A percentile compares a stretch with the other conserved stretches of the same genome.
Conservation (phyloP, 2,888 invertebrate species). For the Ferrisia virgata region DNA sequence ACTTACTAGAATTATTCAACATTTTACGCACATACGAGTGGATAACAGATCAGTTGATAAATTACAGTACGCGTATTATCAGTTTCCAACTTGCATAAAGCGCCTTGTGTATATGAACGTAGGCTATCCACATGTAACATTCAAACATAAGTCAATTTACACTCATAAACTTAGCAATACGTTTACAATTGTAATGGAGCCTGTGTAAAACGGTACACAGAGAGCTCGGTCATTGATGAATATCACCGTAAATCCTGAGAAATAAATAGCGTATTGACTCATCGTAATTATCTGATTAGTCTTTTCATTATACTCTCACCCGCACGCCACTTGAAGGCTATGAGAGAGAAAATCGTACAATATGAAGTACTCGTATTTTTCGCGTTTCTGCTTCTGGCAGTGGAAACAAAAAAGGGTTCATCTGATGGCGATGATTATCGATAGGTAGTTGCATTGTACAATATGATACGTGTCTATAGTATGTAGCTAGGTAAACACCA, state of each 20-base stretch:
- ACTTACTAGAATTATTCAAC: too few species aligned
- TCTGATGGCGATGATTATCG: neutral
- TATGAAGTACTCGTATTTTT: neutral
- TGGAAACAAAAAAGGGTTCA: neutral
- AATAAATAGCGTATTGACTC: slow-evolving; percentile 13
- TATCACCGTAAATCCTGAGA: neutral
- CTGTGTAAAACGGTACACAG: neutral
- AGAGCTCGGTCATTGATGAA: slow-evolving; percentile 1
- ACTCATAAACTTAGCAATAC: neutral
- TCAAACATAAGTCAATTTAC: too few species aligned
- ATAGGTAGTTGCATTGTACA: neutral
- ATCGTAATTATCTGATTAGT: slow-evolving; percentile 23
- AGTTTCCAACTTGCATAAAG: too few species aligned
- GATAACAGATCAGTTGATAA: too few species aligned
- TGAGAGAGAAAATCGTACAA: neutral
- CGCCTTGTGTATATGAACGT: too few species aligned
- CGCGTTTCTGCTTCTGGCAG: neutral
- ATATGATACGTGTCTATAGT: neutral
- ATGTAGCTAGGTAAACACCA: neutral
- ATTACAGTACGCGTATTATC: too few species aligned
- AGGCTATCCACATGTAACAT: too few species aligned
- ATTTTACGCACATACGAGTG: too few species aligned
- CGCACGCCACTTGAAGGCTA: neutral
- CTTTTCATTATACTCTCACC: neutral
- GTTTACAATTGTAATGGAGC: neutral